phyloP scores from a whole-genome alignment of 2,888 invertebrate genomes.

The Melieria crassipennis region DNA sequence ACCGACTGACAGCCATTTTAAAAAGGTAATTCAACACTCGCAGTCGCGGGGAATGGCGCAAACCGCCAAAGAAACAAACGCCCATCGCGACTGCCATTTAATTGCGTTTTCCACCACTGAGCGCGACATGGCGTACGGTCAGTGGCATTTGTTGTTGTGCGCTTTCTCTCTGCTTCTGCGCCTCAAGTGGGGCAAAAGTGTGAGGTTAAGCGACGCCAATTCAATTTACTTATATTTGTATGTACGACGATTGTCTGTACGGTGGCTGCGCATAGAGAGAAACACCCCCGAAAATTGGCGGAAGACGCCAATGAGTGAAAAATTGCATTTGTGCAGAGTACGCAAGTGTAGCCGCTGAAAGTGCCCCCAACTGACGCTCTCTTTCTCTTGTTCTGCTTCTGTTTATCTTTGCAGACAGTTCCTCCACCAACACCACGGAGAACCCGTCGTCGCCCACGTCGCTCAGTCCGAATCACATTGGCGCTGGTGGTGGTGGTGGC shows the following conservation, averaged over 20 bases:
- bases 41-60: conserved; percentile 30
- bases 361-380: not conserved
- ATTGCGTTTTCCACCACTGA: conserved; percentile 40
- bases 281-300: conserved; percentile 8
- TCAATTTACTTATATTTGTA: conserved; percentile 48
- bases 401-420: conserved; percentile 73
- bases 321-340: conserved; percentile 4
- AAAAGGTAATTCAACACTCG: conserved; percentile 56
- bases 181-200: conserved; percentile 45
- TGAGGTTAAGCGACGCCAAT: conserved; percentile 57
- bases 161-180: conserved; percentile 55
- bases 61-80: conserved; percentile 29
- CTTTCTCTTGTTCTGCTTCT: conserved; percentile 33
- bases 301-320: not conserved
- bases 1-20: conserved; percentile 58
- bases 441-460: conserved; percentile 72
- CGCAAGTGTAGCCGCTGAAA: not conserved
- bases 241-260: not conserved
- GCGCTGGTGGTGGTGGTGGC: conserved; percentile 51
- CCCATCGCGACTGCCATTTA: conserved; percentile 34
- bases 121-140: not conserved
- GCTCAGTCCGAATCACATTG: conserved; percentile 70
- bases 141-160: not conserved
- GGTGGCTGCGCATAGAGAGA: not conserved
- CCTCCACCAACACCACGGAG: conserved; percentile 76